Percentiles rank a stretch among this genome's conserved stretches.
Evolutionary conservation across 2,888 invertebrate genomes (phyloP).

Genomic region (Eremobia ochroleuca): DNA sequence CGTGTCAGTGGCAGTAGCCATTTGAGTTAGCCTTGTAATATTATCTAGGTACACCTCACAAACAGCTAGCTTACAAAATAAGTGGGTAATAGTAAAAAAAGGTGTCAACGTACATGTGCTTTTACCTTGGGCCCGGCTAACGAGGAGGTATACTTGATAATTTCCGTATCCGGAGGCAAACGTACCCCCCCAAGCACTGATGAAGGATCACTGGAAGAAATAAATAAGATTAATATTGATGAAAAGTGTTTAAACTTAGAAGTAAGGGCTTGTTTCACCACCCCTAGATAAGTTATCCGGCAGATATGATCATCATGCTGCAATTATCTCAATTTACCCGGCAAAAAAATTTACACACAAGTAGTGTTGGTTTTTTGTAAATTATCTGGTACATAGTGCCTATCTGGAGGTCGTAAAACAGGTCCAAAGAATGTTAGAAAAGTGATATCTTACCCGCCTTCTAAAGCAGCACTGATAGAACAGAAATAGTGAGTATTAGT

Average conservation of each 20-base stretch:
- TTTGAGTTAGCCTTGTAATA: background rate
- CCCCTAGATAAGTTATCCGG: background rate
- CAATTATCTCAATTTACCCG: no score
- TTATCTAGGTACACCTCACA: background rate
- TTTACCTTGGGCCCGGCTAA: slow-evolving; percentile 95
- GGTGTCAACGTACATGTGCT: slow-evolving; percentile 50
- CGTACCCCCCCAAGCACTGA: slow-evolving; percentile 96
- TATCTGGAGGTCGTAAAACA: background rate
- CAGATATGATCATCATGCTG: background rate
- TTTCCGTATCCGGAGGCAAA: slow-evolving; percentile 96
- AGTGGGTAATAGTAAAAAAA: background rate
- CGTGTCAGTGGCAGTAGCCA: background rate
- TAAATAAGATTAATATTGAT: background rate
- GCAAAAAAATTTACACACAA: background rate
- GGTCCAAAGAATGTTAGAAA: slow-evolving; percentile 19
- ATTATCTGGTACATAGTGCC: background rate
- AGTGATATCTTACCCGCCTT: slow-evolving; percentile 92
- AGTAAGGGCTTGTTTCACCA: background rate
- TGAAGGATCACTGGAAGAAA: slow-evolving; percentile 93
- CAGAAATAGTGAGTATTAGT: slow-evolving; percentile 69
- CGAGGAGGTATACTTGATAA: slow-evolving; percentile 97
- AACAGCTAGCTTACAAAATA: background rate
- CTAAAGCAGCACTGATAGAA: slow-evolving; percentile 92
- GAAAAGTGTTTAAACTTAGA: background rate
- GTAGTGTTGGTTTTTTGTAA: background rate